Percentiles rank a stretch among this genome's conserved stretches.
phyloP scores from a whole-genome alignment of 2,797 vertebrate species.

The Halcyon badia region DNA sequence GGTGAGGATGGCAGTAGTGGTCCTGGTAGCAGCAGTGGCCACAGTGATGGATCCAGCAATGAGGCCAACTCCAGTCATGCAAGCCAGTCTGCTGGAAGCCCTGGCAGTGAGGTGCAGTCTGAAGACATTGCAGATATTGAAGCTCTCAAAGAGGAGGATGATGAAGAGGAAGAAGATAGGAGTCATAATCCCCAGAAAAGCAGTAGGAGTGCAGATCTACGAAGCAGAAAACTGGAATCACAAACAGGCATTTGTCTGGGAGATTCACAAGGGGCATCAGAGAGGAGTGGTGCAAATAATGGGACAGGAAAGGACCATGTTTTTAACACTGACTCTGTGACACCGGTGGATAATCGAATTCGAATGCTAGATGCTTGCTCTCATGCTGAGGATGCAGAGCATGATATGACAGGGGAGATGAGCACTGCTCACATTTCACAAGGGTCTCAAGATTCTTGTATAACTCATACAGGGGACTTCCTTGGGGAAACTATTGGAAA shows the following conservation, averaged over 20 bases:
- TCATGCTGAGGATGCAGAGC: slow-evolving; percentile 84
- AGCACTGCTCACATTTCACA: slow-evolving; percentile 87
- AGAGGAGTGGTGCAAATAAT: slow-evolving; percentile 78
- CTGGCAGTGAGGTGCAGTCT: slow-evolving; percentile 94
- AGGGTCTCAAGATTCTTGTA: slow-evolving; percentile 91
- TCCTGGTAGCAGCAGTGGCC: slow-evolving; percentile 95
- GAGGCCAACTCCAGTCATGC: slow-evolving; percentile 94
- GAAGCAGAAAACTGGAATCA: slow-evolving; percentile 89
- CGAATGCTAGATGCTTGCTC: slow-evolving; percentile 90
- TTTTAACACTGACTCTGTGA: slow-evolving; percentile 86
- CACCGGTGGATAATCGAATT: slow-evolving; percentile 87
- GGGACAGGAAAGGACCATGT: slow-evolving; percentile 86
- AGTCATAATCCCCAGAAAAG: slow-evolving; percentile 85
- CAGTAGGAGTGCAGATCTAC: slow-evolving; percentile 84
- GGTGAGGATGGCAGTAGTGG: slow-evolving; percentile 98
- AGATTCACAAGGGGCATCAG: slow-evolving; percentile 82
- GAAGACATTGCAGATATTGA: slow-evolving; percentile 98
- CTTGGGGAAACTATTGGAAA: slow-evolving; percentile 93
- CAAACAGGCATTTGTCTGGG: slow-evolving; percentile 85
- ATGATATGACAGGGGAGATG: slow-evolving; percentile 85
- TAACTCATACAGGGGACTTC: slow-evolving; percentile 91
- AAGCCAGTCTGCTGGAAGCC: slow-evolving; percentile 96
- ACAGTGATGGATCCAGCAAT: slow-evolving; percentile 95
- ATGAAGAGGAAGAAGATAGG: slow-evolving; percentile 92
- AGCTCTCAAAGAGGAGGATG: slow-evolving; percentile 94